Conservation (phyloP, 1,140 invertebrate genomes). For the Drosophila virilis region DNA sequence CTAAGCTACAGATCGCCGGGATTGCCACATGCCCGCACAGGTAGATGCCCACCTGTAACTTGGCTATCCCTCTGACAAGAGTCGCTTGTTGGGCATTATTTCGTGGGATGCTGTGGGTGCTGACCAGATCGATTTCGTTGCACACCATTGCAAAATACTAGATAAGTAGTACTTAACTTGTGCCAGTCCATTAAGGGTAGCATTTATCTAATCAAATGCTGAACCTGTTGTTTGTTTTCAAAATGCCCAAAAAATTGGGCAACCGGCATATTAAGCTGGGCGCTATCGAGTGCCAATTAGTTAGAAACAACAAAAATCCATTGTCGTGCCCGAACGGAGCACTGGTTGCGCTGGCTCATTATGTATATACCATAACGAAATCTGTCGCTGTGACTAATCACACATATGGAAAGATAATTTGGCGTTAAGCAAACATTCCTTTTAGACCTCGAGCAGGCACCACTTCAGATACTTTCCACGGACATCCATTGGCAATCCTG, state of each 20-base stretch:
- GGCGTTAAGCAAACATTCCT: constrained; percentile 19
- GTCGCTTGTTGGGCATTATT: too few species aligned
- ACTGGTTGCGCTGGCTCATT: not conserved
- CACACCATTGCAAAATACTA: constrained; percentile 28
- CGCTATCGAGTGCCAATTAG: constrained; percentile 57
- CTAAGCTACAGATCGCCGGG: constrained; percentile 11
- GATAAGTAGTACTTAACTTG: not conserved
- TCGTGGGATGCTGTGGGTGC: not conserved
- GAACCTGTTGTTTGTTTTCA: constrained; percentile 14
- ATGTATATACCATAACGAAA: constrained; percentile 26
- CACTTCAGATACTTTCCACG: constrained; percentile 3
- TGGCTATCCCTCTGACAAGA: too few species aligned
- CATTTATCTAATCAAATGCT: constrained; percentile 44
- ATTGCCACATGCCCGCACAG: not conserved
- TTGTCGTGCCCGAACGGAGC: constrained; percentile 18
- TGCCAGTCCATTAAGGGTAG: constrained; percentile 40
- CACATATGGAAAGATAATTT: constrained; percentile 50
- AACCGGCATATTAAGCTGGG: not conserved
- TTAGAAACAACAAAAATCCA: constrained; percentile 58
- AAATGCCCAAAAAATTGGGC: constrained; percentile 20
- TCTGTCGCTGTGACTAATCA: constrained; percentile 43
- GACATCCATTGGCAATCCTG: constrained; percentile 8
- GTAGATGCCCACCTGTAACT: too few species aligned
- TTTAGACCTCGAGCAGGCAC: constrained; percentile 1
- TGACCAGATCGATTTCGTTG: constrained; percentile 3